phyloP scores from a whole-genome alignment of 2,113 vertebrate species.

The Barnardius zonarius region DNA sequence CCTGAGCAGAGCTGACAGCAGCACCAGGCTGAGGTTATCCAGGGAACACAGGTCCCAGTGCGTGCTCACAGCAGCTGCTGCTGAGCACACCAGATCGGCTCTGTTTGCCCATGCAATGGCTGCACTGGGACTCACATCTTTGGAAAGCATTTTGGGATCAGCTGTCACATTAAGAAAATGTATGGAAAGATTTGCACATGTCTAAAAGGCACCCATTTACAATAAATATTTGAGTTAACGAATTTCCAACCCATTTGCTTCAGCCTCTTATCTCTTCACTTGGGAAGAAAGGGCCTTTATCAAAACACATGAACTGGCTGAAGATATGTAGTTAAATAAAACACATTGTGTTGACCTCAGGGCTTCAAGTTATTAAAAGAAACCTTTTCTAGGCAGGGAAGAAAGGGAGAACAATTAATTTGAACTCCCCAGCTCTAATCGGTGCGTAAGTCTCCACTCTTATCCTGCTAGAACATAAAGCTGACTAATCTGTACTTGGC shows the following conservation, averaged over 20 bases:
- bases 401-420: conserved; percentile 40
- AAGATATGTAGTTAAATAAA: conserved; percentile 37
- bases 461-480: conserved; percentile 20
- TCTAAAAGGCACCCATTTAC: conserved; percentile 35
- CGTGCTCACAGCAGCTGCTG: neutral
- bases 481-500: conserved; percentile 22
- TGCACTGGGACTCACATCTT: neutral
- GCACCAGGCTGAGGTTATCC: neutral
- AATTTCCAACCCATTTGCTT: conserved; percentile 67
- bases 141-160: conserved; percentile 17
- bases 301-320: conserved; percentile 13
- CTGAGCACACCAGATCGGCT: neutral
- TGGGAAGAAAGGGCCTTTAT: conserved; percentile 20
- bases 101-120: neutral
- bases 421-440: neutral
- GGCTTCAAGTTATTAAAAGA: conserved; percentile 48
- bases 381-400: neutral
- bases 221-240: conserved; percentile 63
- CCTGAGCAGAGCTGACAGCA: neutral
- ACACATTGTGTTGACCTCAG: neutral
- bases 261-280: conserved; percentile 35
- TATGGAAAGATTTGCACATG: neutral
- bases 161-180: conserved; percentile 32
- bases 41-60: neutral
- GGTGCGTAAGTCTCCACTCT: neutral